A percentile compares a stretch with the other conserved stretches of the same genome.
Evolutionary conservation across 2,113 vertebrate species (phyloP).

Genomic region (Arizona elegans): DNA sequence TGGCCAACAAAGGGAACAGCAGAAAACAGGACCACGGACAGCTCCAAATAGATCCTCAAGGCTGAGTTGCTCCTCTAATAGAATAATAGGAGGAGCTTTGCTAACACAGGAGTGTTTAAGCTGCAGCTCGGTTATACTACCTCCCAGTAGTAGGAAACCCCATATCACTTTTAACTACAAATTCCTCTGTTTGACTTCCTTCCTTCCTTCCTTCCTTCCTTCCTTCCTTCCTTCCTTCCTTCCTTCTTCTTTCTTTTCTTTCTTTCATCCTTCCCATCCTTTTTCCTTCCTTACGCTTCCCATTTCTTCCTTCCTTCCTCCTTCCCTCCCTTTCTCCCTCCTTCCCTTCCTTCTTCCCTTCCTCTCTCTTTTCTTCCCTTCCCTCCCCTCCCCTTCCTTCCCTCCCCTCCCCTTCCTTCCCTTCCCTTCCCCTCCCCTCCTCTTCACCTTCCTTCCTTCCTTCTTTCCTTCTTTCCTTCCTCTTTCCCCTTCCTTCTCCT

Average conservation of each 20-base stretch:
- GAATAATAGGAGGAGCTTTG: neutral
- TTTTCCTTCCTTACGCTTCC: too few species aligned
- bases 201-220: neutral
- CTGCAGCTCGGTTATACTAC: neutral
- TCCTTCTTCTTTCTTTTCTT: neutral
- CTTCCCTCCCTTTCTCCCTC: neutral
- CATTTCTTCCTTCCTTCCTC: neutral
- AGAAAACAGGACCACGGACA: neutral
- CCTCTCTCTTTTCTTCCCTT: too few species aligned
- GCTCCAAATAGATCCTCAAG: neutral
- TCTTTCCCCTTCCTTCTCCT: too few species aligned
- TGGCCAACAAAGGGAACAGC: neutral
- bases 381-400: too few species aligned
- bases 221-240: neutral
- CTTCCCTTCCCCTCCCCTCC: too few species aligned
- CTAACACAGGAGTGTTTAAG: neutral
- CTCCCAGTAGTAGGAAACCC: neutral
- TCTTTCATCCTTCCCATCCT: too few species aligned
- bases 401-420: fast-evolving
- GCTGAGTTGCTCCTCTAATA: neutral
- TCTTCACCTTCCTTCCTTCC: too few species aligned
- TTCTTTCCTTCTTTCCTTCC: too few species aligned
- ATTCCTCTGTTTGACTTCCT: neutral
- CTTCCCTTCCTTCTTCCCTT: fast-evolving
- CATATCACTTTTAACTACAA: neutral